Evolutionary conservation across 2,113 vertebrate genomes (phyloP).

Genomic region (Podiceps cristatus): DNA sequence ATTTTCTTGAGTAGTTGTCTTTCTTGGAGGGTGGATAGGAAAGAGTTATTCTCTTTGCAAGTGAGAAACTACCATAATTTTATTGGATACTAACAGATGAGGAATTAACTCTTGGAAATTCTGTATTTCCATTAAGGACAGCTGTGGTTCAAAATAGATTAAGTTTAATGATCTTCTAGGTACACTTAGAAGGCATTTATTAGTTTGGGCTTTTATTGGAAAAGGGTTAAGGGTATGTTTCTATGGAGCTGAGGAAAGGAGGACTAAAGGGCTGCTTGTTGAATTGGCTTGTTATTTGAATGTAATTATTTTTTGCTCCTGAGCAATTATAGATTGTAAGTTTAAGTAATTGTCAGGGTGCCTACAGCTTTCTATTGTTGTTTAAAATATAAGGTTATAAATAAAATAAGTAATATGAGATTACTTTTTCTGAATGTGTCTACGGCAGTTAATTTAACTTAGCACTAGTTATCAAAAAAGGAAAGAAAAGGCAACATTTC

Average conservation of each 20-base stretch:
- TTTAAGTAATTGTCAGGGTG: conserved; percentile 44
- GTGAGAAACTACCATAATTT: not conserved
- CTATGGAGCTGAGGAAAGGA: not conserved
- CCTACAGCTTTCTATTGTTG: conserved; percentile 38
- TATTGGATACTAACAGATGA: not conserved
- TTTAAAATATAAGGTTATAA: not conserved
- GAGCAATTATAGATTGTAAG: conserved; percentile 22
- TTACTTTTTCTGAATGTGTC: not conserved
- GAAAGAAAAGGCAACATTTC: conserved; percentile 8
- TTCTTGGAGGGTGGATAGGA: not conserved
- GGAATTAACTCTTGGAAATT: conserved; percentile 9
- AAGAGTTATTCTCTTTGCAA: not conserved
- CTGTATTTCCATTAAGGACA: not conserved
- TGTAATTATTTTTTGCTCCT: conserved; percentile 46
- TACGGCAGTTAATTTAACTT: conserved; percentile 18
- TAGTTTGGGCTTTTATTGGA: not conserved
- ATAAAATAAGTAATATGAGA: conserved; percentile 7
- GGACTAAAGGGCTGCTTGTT: not conserved
- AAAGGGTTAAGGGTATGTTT: conserved; percentile 3
- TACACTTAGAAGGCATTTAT: conserved; percentile 18
- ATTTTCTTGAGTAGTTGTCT: conserved; percentile 17
- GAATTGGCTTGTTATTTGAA: conserved; percentile 19
- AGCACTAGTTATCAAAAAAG: not conserved
- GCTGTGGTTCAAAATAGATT: not conserved
- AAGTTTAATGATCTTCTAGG: conserved; percentile 35